Conservation (phyloP, 2,797 vertebrate genomes). For the Lepilemur septentrionalis region DNA sequence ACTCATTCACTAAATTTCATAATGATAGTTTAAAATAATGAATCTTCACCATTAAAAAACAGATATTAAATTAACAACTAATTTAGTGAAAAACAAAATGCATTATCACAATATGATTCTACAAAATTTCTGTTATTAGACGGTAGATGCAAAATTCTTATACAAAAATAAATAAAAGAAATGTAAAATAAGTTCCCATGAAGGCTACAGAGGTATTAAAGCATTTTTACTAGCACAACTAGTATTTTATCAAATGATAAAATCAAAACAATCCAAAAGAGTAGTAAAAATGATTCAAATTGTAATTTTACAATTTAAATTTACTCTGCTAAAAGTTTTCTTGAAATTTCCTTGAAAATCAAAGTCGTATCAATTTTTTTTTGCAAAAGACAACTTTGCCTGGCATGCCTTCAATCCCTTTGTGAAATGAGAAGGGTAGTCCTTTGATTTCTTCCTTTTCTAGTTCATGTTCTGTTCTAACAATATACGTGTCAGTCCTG, state of each 20-base stretch:
- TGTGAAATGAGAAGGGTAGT: neutral
- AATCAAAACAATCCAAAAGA: neutral
- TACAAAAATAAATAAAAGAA: neutral
- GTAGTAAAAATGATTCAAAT: neutral
- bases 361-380: neutral
- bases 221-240: neutral
- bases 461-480: neutral
- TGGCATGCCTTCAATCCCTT: neutral
- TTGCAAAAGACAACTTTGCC: neutral
- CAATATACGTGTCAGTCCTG: neutral
- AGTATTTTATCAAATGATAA: neutral
- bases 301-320: neutral
- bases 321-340: neutral
- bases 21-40: neutral
- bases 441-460: neutral
- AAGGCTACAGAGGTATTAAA: neutral
- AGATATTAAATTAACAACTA: neutral
- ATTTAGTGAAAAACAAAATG: neutral
- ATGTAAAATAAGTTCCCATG: neutral
- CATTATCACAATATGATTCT: neutral
- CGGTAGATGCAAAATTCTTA: neutral
- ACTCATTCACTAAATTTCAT: neutral
- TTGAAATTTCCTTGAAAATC: neutral
- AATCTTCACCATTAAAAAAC: neutral
- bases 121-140: neutral